Evolutionary conservation across 1,140 invertebrate genomes (phyloP).

Genomic region (Hyposmocoma kahamanoa): DNA sequence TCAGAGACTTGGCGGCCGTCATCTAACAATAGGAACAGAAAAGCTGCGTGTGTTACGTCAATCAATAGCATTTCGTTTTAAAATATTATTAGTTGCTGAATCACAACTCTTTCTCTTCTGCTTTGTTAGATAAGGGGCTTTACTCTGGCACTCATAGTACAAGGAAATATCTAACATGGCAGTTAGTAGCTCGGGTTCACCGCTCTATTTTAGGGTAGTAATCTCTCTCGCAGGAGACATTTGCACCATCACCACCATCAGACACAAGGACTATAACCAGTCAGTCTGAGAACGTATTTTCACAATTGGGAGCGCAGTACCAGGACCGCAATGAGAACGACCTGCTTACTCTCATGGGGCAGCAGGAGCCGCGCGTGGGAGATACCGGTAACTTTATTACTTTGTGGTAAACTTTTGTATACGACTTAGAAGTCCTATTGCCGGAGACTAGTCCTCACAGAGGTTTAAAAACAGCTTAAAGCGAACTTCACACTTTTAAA

Average conservation of each 20-base stretch:
- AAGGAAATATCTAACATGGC: not conserved
- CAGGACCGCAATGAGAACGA: conserved; percentile 32
- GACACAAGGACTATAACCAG: conserved; percentile 15
- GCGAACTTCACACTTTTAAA: not conserved
- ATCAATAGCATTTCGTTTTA: not conserved
- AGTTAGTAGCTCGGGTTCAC: not conserved
- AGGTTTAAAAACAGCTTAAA: not conserved
- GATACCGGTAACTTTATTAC: conserved; percentile 34
- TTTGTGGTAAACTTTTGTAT: too few relatives aligned
- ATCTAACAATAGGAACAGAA: too few relatives aligned
- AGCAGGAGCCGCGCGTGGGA: conserved; percentile 36
- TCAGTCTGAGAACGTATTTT: conserved; percentile 26
- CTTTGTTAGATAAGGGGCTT: not conserved
- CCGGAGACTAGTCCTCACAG: not conserved
- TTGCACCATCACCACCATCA: conserved; percentile 16
- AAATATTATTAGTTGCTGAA: not conserved
- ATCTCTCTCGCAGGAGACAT: conserved; percentile 30
- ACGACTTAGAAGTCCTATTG: too few relatives aligned
- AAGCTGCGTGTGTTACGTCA: not conserved
- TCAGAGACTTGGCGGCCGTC: too few relatives aligned
- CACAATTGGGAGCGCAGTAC: conserved; percentile 34
- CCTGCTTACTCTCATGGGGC: conserved; percentile 22
- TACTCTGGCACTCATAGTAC: not conserved
- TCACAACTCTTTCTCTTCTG: not conserved
- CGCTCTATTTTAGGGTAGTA: not conserved